Percentiles rank a stretch among this genome's conserved stretches.
These are phyloP conservation scores for Girardinichthys multiradiatus DNA, from an alignment of 2,113 vertebrate genomes.

Conservation along the genomic window DNA sequence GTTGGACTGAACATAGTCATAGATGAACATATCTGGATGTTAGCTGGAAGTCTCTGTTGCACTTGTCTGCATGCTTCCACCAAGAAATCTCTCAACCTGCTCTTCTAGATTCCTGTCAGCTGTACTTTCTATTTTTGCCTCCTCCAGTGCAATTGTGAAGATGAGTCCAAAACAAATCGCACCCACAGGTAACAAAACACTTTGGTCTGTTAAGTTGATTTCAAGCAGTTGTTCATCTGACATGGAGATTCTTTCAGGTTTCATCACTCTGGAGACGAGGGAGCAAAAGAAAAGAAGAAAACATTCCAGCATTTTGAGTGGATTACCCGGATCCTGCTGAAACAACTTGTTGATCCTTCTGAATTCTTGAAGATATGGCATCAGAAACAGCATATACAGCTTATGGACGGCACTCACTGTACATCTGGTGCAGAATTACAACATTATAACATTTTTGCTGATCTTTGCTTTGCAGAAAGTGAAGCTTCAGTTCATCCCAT, in stretches of 20 bases:
- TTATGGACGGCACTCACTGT: background rate
- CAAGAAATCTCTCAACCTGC: background rate
- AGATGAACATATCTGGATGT: background rate
- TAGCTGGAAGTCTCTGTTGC: background rate
- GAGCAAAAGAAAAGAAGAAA: background rate
- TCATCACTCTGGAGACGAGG: background rate
- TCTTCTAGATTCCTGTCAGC: background rate
- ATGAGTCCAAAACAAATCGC: background rate
- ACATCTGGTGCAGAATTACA: constrained; percentile 2
- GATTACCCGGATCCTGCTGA: background rate
- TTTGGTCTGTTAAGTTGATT: background rate
- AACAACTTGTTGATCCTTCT: background rate
- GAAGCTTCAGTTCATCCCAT: background rate
- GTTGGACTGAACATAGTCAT: background rate
- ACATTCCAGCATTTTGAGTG: background rate
- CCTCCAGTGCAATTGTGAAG: background rate
- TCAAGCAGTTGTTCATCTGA: constrained; percentile 1
- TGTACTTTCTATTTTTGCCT: background rate
- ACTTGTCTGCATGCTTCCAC: background rate
- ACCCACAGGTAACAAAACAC: background rate
- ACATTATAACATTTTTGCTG: background rate
- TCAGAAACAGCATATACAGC: background rate
- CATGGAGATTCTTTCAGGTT: background rate
- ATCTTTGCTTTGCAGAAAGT: background rate
- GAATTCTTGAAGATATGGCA: background rate